These are phyloP conservation scores for Enteromius fasciolatus DNA, from an alignment of 2,797 vertebrate species.

Conservation along the genomic window DNA sequence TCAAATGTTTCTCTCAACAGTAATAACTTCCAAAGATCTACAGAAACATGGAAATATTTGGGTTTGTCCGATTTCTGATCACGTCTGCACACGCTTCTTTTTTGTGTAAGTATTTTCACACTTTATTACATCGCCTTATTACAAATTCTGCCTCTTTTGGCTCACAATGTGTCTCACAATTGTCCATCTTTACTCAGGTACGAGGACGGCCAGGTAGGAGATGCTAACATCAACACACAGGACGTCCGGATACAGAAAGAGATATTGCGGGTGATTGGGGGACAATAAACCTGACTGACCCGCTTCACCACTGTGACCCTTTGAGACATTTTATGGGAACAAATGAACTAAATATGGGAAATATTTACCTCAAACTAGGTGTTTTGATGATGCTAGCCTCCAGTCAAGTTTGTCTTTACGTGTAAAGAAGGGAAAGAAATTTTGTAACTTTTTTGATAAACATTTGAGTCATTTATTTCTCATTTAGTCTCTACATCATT, in stretches of 20 bases:
- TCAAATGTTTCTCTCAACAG: conserved; percentile 71
- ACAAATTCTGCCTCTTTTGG: neutral
- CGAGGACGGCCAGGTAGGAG: conserved; percentile 94
- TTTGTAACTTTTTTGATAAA: conserved; percentile 40
- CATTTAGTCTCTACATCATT: conserved; percentile 4
- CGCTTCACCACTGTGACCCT: conserved; percentile 22
- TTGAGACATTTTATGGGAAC: neutral
- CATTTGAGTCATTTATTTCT: neutral
- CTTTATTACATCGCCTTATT: neutral
- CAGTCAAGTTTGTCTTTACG: conserved; percentile 9
- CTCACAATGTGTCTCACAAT: neutral
- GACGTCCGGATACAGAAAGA: conserved; percentile 90
- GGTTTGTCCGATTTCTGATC: conserved; percentile 91
- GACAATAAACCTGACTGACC: conserved; percentile 28
- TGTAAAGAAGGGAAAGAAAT: neutral
- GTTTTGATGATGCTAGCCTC: neutral
- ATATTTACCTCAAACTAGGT: conserved; percentile 28
- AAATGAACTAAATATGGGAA: neutral
- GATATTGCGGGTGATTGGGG: conserved; percentile 90
- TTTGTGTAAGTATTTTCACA: conserved; percentile 88
- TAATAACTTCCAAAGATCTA: conserved; percentile 93
- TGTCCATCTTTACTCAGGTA: conserved; percentile 78
- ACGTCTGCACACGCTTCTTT: conserved; percentile 96
- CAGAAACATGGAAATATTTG: conserved; percentile 95
- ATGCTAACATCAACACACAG: conserved; percentile 95